Base-by-base conservation (phyloP, 2,888 invertebrate species). In the Fragum whitleyi region DNA sequence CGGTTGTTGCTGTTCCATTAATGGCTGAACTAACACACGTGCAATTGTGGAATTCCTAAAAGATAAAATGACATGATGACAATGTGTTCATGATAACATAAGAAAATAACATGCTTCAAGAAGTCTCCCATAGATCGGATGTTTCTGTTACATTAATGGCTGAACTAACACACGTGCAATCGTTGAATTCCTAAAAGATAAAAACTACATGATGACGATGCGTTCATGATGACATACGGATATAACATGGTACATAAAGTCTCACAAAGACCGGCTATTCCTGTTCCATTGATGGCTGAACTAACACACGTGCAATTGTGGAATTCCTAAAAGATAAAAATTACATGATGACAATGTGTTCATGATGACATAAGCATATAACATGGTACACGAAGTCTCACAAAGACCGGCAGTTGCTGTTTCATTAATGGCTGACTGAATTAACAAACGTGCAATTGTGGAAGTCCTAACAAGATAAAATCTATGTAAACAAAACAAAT, bases 351-450 rank as follows among this genome's bases (percentile, higher is more conserved):
- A n/a, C n/a, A n/a, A n/a, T n/a, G 86, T 71, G 2, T 71, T 71
- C 9, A 83, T 39, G 2, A 77, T 70, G 14, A 88, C 42, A 67
- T 75, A 90, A 0, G 86, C 87, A 57, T 84, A 86, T 26, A 89
- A 39, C 78, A 87, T 86, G 0, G 57, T 55, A 77, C 91, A 90
- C 11, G 79, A 74, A 0, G 86, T 81, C 16, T 83, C 83, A 73
- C 90, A 91, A 16, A 89, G 79, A 16, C 90, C 88, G 6, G 88
- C 85, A 1, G 51, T 77, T 0, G 87, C 89, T 7, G 79, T 81
- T 0, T 76, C 79, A 26, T 80, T 75, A 16, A n/a, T 47, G 19
- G 5, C 16, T 47, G 19, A 9, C 16, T 9, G 65, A 21, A 16
- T 79, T 77, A 1, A 67, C 28, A 53, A 81, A 81, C 11, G 70